Conservation (phyloP, 2,113 vertebrate genomes). For the Melanerpes aurifrons region DNA sequence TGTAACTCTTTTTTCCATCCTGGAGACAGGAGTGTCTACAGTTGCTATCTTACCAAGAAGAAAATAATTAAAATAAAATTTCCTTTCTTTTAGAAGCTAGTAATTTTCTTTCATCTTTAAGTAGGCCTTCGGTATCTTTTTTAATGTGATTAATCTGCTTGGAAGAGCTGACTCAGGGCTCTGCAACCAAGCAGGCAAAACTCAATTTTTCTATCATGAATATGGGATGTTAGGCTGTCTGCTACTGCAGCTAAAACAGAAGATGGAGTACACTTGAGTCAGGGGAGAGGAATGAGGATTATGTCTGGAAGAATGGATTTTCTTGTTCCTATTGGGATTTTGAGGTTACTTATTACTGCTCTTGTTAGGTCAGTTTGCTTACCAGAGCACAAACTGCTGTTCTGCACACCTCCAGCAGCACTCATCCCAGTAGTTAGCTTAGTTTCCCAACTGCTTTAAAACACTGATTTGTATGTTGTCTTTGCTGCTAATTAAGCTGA, state of each 20-base stretch:
- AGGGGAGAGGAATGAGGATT: not conserved
- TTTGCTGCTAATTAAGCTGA: not conserved
- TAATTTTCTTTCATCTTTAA: not conserved
- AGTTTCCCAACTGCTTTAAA: not conserved
- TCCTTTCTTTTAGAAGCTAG: not conserved
- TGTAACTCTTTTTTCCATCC: not conserved
- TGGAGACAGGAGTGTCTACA: not conserved
- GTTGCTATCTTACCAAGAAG: not conserved
- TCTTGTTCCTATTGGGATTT: not conserved
- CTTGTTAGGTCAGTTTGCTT: not conserved
- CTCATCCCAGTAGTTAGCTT: not conserved
- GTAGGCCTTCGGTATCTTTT: not conserved
- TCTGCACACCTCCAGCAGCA: not conserved
- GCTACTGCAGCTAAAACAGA: not conserved
- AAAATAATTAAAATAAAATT: not conserved
- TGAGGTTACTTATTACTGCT: not conserved
- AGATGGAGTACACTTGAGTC: not conserved
- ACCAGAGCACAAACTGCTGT: not conserved
- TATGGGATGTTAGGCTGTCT: not conserved
- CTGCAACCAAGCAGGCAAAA: not conserved
- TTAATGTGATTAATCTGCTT: not conserved
- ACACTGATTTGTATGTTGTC: not conserved
- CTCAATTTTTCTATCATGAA: not conserved
- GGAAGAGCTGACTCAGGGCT: not conserved
- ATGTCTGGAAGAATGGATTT: not conserved